Percentiles rank a stretch among this genome's conserved stretches.
Conservation (phyloP, 2,797 vertebrate genomes). For the Chloroceryle inda region DNA sequence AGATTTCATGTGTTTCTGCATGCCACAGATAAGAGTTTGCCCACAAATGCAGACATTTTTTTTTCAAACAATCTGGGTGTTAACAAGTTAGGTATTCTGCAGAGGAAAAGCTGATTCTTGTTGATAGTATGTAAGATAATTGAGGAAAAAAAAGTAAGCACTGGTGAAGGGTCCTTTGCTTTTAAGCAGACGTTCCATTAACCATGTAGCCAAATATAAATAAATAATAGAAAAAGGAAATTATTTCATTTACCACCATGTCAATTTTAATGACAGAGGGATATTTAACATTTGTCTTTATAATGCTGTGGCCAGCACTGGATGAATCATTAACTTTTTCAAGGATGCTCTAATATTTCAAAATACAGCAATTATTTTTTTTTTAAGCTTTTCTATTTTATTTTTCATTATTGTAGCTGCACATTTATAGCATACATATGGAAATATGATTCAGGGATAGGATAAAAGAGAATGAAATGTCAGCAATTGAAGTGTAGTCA, state of each 20-base stretch:
- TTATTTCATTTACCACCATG: constrained; percentile 15
- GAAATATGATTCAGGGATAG: neutral
- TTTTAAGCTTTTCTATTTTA: constrained; percentile 12
- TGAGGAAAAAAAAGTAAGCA: neutral
- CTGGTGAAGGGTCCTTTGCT: constrained; percentile 53
- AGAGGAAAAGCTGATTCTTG: constrained; percentile 22
- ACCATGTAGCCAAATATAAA: constrained; percentile 25
- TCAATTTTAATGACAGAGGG: constrained; percentile 42
- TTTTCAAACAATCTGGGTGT: constrained; percentile 17
- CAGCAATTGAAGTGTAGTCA: neutral
- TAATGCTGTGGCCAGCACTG: neutral
- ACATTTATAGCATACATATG: neutral
- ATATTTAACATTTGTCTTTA: constrained; percentile 35
- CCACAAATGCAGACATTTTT: neutral
- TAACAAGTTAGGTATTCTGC: constrained; percentile 19
- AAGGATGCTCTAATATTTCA: neutral
- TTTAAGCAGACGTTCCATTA: constrained; percentile 32
- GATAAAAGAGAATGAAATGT: neutral
- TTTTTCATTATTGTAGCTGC: neutral
- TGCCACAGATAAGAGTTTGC: constrained; percentile 59
- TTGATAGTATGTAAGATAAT: constrained; percentile 59
- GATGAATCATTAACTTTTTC: constrained; percentile 41
- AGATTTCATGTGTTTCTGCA: constrained; percentile 51
- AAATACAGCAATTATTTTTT: neutral
- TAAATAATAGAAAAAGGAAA: constrained; percentile 31